A percentile compares a stretch with the other conserved stretches of the same genome.
These are phyloP conservation scores for Hirudo medicinalis DNA, from an alignment of 1,140 invertebrate genomes.

Conservation along the genomic window DNA sequence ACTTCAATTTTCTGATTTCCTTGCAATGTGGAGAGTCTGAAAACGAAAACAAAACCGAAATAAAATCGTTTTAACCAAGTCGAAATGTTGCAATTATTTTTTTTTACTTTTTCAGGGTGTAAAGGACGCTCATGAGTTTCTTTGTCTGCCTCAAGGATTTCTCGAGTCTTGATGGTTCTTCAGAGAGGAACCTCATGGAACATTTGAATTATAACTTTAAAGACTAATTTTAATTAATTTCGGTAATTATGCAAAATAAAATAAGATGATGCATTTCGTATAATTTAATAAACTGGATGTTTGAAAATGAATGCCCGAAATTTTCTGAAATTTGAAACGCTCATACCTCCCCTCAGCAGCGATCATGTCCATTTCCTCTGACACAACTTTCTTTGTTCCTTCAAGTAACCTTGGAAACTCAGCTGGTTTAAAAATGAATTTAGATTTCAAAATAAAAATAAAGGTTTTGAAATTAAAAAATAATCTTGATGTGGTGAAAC, in stretches of 20 bases:
- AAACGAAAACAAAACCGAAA: background rate
- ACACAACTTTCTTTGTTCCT: constrained; percentile 69
- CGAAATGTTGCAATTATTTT: background rate
- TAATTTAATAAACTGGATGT: too few relatives aligned
- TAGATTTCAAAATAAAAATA: background rate
- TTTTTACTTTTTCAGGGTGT: constrained; percentile 84
- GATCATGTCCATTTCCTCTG: constrained; percentile 83
- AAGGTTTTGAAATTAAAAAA: background rate
- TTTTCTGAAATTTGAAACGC: too few relatives aligned
- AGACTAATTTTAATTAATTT: too few relatives aligned
- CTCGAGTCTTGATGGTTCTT: constrained; percentile 82
- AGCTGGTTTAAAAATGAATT: constrained; percentile 36
- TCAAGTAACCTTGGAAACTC: constrained; percentile 77
- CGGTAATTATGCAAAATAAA: too few relatives aligned
- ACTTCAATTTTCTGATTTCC: background rate
- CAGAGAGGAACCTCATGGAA: constrained; percentile 62
- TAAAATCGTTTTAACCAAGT: background rate
- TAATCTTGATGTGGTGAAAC: background rate
- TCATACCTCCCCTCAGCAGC: constrained; percentile 74
- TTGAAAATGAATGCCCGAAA: too few relatives aligned
- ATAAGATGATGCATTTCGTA: too few relatives aligned
- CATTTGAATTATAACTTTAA: too few relatives aligned
- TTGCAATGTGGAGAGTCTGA: background rate
- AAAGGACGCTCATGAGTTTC: constrained; percentile 85
- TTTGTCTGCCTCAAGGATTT: constrained; percentile 79